Evolutionary conservation across 2,797 vertebrate genomes (phyloP), one percentile per base, ranked within the genome.

Genomic region (Girardinus metallicus): DNA sequence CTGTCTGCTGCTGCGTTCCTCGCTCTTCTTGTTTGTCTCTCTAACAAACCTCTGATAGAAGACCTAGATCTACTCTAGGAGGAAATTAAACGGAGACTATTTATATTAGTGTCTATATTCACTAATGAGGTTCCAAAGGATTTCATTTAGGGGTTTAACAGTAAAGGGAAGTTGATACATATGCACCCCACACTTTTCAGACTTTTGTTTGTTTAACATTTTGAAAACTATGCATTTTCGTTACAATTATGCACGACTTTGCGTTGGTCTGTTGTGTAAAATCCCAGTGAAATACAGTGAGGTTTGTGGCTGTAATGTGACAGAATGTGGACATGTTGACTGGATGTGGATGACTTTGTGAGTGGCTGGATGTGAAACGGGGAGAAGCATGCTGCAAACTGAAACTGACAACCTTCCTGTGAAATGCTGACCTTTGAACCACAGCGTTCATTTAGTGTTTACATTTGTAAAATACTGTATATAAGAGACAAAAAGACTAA

Each of bases 391-490:
- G 23, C 15, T 16, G 5, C 13, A 23, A 6, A 72, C n/a, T 41
- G 5, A 23, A 75, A 62, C n/a, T 3, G 12, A 44, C 36, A 75
- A 39, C 36, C 74, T 43, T 51, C 12, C 11, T 74, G 26, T 60
- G 53, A 75, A 3, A 21, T 6, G 43, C 43, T 12, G 46, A 43
- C 57, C n/a, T 34, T 76, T 21, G 23, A 34, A 76, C n/a, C 11
- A 31, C 39, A 21, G 15, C 16, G 15, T 75, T 47, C 26, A 31
- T 62, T n/a, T 76, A 78, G n/a, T 80, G 66, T 15, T 81, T 55
- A 68, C 47, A 34, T 46, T 29, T 79, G 18, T 81, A 53, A 75
- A 66, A 80, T 62, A 51, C 44, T 81, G 80, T 77, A 73, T 4
- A 21, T 75, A 51, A 51, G n/a, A 21, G 60, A 83, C 5, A 82